Percentiles rank a stretch among this genome's conserved stretches.
Evolutionary conservation across 2,888 invertebrate species (phyloP).

Genomic region (Macropis europaea): DNA sequence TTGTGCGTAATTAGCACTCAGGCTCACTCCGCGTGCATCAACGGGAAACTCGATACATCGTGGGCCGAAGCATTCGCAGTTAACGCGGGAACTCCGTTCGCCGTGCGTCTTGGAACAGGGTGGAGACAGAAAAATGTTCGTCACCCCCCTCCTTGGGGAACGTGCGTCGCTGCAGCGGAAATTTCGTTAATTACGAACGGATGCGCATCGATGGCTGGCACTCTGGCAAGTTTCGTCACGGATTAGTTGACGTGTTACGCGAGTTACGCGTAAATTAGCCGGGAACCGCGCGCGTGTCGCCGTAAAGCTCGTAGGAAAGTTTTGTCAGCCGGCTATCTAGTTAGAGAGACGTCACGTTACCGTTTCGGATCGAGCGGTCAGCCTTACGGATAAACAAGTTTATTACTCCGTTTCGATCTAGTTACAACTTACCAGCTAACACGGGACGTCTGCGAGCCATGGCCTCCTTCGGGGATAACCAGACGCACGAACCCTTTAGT

Average conservation of each 20-base stretch:
- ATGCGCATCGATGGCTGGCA: neutral
- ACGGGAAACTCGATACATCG: conserved; percentile 11
- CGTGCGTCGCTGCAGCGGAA: neutral
- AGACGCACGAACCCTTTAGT: too few relatives aligned
- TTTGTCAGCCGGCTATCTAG: neutral
- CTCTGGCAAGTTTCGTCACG: neutral
- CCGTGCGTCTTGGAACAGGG: neutral
- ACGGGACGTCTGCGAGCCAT: too few relatives aligned
- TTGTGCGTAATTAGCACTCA: conserved; percentile 22
- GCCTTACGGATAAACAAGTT: neutral
- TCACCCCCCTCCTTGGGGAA: neutral
- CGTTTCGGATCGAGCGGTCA: neutral
- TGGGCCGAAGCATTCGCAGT: neutral
- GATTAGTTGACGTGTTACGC: neutral
- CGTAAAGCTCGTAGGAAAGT: neutral
- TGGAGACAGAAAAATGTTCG: neutral
- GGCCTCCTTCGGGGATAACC: too few relatives aligned
- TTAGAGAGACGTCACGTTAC: neutral
- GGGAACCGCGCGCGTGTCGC: neutral
- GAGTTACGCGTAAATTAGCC: neutral
- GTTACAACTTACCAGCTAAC: conserved; percentile 12
- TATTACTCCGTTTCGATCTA: neutral
- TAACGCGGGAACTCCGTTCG: conserved; percentile 1
- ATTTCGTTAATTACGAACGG: conserved; percentile 8
- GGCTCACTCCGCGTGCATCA: conserved; percentile 2